Conservation (phyloP, 2,888 invertebrate genomes). For the Polyommatus iphigenia region DNA sequence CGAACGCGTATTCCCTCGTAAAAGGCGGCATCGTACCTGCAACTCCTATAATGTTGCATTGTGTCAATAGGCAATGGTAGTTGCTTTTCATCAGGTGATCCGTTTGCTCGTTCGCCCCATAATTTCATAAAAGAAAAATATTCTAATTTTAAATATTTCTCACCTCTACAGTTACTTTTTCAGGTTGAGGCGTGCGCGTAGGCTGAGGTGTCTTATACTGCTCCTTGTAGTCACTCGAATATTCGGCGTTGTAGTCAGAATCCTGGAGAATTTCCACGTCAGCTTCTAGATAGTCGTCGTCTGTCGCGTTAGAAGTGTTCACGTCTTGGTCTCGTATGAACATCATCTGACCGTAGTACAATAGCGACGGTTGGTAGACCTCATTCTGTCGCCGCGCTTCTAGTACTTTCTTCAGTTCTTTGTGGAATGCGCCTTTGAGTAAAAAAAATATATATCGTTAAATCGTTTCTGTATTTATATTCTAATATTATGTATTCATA, state of each 20-base stretch:
- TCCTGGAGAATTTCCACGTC: background rate
- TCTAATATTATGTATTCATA: too few species aligned
- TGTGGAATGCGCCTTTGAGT: constrained; percentile 5
- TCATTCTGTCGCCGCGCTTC: background rate
- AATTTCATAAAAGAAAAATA: too few species aligned
- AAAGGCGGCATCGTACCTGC: too few species aligned
- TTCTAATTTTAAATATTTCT: too few species aligned
- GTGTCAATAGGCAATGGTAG: too few species aligned
- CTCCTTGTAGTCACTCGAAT: background rate
- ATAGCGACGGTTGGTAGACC: background rate
- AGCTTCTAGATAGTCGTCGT: background rate
- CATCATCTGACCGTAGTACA: background rate
- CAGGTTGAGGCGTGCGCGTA: background rate
- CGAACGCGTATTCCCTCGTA: too few species aligned
- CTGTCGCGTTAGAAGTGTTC: background rate
- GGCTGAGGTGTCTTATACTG: background rate
- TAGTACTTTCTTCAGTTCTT: constrained; percentile 18
- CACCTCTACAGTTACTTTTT: background rate
- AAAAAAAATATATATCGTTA: background rate
- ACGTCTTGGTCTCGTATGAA: background rate
- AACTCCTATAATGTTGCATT: too few species aligned
- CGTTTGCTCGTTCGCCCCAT: too few species aligned
- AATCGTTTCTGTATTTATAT: too few species aligned
- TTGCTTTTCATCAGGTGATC: too few species aligned
- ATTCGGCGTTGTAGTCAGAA: background rate